A percentile compares a stretch with the other conserved stretches of the same genome.
Evolutionary conservation across 2,113 vertebrate species (phyloP).

Genomic region (Dendropsophus ebraccatus): DNA sequence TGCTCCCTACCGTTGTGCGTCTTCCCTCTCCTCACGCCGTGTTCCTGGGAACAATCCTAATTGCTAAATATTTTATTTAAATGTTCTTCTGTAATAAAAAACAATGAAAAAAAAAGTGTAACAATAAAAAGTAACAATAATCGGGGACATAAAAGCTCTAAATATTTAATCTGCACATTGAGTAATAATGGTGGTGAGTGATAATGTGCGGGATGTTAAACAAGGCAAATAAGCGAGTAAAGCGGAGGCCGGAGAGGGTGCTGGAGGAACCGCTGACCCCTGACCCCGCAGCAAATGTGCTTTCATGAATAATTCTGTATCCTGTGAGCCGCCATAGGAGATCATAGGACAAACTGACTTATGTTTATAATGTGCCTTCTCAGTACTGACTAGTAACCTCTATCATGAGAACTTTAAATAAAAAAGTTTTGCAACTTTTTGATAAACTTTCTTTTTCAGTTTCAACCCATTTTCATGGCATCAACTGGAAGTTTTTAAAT

Average conservation of each 20-base stretch:
- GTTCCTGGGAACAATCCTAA: not conserved
- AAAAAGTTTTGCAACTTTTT: not conserved
- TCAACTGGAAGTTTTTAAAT: too few relatives aligned
- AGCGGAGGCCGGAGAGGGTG: not conserved
- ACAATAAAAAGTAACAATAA: conserved; percentile 23
- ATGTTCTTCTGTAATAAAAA: conserved; percentile 40
- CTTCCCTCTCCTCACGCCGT: not conserved
- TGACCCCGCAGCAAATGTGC: not conserved
- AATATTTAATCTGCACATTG: conserved; percentile 33
- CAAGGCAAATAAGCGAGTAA: conserved; percentile 3
- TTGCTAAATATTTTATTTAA: conserved; percentile 43
- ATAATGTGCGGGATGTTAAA: conserved; percentile 16
- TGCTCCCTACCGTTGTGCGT: not conserved
- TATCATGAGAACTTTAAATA: not conserved
- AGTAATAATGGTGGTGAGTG: conserved; percentile 26
- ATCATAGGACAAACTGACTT: not conserved
- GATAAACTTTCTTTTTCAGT: not conserved
- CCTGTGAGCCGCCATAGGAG: not conserved
- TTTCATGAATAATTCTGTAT: not conserved
- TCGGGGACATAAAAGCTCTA: conserved; percentile 11
- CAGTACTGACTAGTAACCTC: not conserved
- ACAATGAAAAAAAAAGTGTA: conserved; percentile 2
- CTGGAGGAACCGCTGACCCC: not conserved
- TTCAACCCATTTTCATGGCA: too few relatives aligned
- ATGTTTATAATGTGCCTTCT: not conserved